phyloP scores from a whole-genome alignment of 2,113 vertebrate species.

The Trogon surrucura region DNA sequence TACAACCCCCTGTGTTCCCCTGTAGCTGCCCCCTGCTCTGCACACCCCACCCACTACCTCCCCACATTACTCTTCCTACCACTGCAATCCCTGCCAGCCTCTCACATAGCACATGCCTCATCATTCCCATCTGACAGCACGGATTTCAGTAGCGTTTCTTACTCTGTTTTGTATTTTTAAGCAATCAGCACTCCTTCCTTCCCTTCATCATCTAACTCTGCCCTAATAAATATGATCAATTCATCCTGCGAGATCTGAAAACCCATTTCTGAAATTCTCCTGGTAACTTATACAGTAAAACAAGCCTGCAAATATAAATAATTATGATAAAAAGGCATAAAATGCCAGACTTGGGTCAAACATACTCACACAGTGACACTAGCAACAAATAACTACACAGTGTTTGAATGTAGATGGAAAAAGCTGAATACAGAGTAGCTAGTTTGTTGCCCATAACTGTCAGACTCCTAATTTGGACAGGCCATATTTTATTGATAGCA shows the following conservation, averaged over 20 bases:
- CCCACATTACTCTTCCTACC: neutral
- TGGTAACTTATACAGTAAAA: constrained; percentile 14
- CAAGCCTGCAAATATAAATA: constrained; percentile 57
- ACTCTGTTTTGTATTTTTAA: neutral
- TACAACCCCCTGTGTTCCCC: neutral
- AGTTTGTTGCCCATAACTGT: constrained; percentile 33
- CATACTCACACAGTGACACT: neutral
- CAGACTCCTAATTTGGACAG: constrained; percentile 35
- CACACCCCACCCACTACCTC: neutral
- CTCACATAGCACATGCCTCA: neutral
- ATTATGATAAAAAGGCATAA: constrained; percentile 54
- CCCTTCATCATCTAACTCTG: neutral
- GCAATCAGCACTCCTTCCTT: neutral
- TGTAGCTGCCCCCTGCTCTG: neutral
- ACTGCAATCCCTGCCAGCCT: neutral
- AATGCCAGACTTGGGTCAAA: constrained; percentile 27
- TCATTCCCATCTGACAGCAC: neutral
- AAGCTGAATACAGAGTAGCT: constrained; percentile 24
- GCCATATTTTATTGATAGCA: constrained; percentile 55
- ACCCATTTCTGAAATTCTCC: constrained; percentile 10
- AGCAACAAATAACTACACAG: constrained; percentile 5
- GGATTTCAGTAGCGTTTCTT: neutral
- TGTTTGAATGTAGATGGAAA: neutral
- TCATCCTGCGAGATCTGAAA: neutral
- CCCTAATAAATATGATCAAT: constrained; percentile 38